Base-by-base conservation (phyloP, 2,888 invertebrate species). In the Creontiades dilutus region DNA sequence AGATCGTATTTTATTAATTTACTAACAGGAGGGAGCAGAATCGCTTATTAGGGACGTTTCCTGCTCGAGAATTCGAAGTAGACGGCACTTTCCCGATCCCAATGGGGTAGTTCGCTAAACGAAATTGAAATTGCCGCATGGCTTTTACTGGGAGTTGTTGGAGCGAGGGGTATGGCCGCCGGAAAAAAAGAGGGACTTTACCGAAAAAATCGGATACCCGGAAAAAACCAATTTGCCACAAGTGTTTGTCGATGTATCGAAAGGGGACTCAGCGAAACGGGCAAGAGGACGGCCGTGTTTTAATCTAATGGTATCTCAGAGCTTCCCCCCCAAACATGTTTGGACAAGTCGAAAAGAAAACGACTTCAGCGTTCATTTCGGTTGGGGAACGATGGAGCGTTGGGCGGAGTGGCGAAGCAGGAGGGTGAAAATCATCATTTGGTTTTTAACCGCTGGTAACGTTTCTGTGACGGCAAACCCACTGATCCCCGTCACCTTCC, bases 241-340 rank as follows among this genome's bases (percentile, higher is more conserved):
- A 68, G 68, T 68, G 68, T 68, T 68, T 68, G 68, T 68, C 68
- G 68, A 23, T 68, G 68, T 68, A 68, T 68, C 68, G 68, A 68
- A n/a, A 23, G 61, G 68, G 27, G 37, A 68, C 19, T 52, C 68
- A 23, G 23, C 9, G 61, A 61, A 19, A 61, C n/a, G 68, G 61
- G 19, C 9, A 23, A 23, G 68, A 23, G 68, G 27, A 0, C 23
- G 68, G 68, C 0, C 23, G 68, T 23, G 68, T 23, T 68, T 68
- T 68, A 68, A 68, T 68, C 68, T 68, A 68, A 68, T 68, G 68
- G 68, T 68, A 68, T 68, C 68, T 68, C 68, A 68, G 68, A 68
- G 68, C 3, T 12, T 12, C 27, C 68, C 37, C 37, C 37, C 37
- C 37, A 7, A 68, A 68, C 68, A 68, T 68, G 68, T 68, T 68